phyloP scores from a whole-genome alignment of 1,140 invertebrate species.

The Triops longicaudatus region DNA sequence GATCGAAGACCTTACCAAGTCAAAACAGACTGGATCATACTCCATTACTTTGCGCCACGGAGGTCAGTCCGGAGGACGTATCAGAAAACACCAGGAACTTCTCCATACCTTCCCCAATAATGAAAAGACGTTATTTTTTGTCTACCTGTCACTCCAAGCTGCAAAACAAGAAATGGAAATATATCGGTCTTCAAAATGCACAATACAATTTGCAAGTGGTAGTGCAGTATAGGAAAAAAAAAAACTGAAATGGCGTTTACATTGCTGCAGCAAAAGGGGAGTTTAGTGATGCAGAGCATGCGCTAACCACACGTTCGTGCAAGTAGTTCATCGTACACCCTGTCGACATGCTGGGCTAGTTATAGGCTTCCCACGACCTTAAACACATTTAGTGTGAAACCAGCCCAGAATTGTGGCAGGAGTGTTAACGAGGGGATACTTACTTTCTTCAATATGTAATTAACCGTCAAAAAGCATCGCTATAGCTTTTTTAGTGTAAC shows the following conservation, averaged over 20 bases:
- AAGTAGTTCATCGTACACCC: neutral
- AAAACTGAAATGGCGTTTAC: neutral
- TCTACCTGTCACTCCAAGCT: too few relatives aligned
- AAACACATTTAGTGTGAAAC: neutral
- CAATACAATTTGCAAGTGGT: neutral
- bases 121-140: too few relatives aligned
- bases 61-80: too few relatives aligned
- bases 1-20: too few relatives aligned
- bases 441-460: neutral
- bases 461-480: neutral
- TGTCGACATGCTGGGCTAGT: neutral
- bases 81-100: too few relatives aligned
- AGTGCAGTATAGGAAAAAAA: neutral
- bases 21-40: too few relatives aligned
- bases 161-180: too few relatives aligned
- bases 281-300: neutral
- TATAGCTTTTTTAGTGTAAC: neutral
- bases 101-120: too few relatives aligned
- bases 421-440: neutral
- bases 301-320: neutral
- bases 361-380: conserved; percentile 11
- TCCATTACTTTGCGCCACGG: too few relatives aligned
- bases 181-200: too few relatives aligned
- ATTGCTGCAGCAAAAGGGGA: neutral
- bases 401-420: neutral